Conservation (phyloP, 2,113 vertebrate genomes). For the Ibidorhyncha struthersii region DNA sequence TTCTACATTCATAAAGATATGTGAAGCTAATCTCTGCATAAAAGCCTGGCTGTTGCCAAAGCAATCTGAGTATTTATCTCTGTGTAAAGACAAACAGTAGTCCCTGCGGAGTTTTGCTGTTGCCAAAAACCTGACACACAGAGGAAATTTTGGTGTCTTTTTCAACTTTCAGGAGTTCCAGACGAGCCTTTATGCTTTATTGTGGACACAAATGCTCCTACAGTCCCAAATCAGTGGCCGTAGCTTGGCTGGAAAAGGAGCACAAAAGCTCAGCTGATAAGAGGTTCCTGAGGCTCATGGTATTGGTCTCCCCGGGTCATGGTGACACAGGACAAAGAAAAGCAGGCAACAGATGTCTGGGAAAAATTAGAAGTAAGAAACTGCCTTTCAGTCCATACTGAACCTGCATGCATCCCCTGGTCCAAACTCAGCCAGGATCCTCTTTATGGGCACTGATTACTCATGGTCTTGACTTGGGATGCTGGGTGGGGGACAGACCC, state of each 20-base stretch:
- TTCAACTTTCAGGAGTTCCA: slow-evolving; percentile 17
- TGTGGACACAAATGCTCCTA: background rate
- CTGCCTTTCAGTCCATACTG: background rate
- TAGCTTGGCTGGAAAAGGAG: background rate
- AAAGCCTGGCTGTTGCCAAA: slow-evolving; percentile 62
- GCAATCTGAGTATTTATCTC: slow-evolving; percentile 66
- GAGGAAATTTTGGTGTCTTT: slow-evolving; percentile 44
- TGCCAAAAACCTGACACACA: slow-evolving; percentile 58
- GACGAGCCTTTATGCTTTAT: background rate
- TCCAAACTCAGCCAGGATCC: background rate
- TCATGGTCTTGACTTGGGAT: background rate
- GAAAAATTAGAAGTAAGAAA: background rate
- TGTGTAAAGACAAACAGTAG: slow-evolving; percentile 60
- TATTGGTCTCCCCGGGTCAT: background rate
- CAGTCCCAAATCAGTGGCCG: background rate
- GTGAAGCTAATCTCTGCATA: slow-evolving; percentile 55
- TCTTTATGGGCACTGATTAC: background rate
- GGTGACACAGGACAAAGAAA: background rate
- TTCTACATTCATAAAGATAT: slow-evolving; percentile 62
- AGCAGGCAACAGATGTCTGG: background rate
- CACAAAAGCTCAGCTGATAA: background rate
- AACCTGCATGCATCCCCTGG: background rate
- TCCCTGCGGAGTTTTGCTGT: background rate
- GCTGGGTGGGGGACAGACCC: rapidly evolving
- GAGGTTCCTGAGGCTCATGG: background rate